A percentile compares a stretch with the other conserved stretches of the same genome.
Conservation (phyloP, 1,140 invertebrate genomes). For the Ostrea denselamellosa region DNA sequence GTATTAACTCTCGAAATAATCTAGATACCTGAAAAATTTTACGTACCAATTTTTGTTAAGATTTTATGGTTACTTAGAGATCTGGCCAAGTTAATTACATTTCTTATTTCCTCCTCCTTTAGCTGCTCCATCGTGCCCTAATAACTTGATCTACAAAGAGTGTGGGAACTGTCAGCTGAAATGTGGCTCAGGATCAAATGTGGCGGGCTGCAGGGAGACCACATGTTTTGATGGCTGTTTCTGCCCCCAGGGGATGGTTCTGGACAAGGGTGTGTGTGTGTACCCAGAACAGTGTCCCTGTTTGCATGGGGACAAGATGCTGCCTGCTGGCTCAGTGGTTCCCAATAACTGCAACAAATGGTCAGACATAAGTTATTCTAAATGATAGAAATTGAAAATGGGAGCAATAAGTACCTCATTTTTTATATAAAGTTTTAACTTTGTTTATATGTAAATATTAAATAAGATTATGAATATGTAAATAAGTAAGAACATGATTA, state of each 20-base stretch:
- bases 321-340: constrained; percentile 65
- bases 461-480: no score
- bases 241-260: constrained; percentile 81
- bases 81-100: no score
- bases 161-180: constrained; percentile 88
- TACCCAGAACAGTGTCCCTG: constrained; percentile 73
- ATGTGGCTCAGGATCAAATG: constrained; percentile 83
- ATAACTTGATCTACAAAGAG: constrained; percentile 88
- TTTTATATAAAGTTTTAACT: no score
- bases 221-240: constrained; percentile 92
- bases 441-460: no score
- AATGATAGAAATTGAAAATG: neutral
- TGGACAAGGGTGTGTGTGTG: constrained; percentile 81
- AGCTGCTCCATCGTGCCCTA: constrained; percentile 83
- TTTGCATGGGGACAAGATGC: constrained; percentile 59
- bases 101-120: neutral
- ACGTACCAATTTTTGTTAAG: no score
- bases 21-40: no score
- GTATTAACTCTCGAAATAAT: no score
- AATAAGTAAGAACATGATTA: no score
- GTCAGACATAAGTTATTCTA: constrained; percentile 60
- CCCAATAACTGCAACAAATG: constrained; percentile 77
- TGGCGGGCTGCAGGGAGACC: constrained; percentile 80
- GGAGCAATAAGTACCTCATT: no score
- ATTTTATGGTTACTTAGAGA: no score